These are phyloP conservation scores for Micrasema longulum DNA, from an alignment of 1,140 invertebrate genomes.

Conservation along the genomic window DNA sequence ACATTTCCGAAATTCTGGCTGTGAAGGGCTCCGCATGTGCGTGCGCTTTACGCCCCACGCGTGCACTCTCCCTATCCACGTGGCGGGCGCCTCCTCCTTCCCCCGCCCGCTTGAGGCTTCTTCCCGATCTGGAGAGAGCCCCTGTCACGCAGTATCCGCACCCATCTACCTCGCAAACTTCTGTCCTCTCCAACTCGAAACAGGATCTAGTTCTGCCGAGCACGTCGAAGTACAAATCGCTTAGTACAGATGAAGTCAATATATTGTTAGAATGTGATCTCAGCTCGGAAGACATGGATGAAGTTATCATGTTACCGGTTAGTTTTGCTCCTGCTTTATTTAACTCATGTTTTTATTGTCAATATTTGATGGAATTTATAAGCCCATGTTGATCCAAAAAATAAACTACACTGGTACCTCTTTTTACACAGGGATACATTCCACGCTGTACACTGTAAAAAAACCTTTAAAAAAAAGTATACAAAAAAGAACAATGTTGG, in stretches of 20 bases:
- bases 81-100: slow-evolving; percentile 51
- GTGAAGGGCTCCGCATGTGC: slow-evolving; percentile 42
- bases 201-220: slow-evolving; percentile 21
- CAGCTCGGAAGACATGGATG: slow-evolving; percentile 42
- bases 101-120: slow-evolving; percentile 41
- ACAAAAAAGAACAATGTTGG: no score
- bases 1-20: slow-evolving; percentile 47
- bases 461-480: no score
- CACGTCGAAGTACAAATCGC: slow-evolving; percentile 20
- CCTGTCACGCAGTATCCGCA: slow-evolving; percentile 6
- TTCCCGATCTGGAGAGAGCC: slow-evolving; percentile 40
- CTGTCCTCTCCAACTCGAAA: no score
- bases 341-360: no score
- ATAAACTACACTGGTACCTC: no score
- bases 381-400: no score
- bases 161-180: no score
- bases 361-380: no score
- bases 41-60: slow-evolving; percentile 47
- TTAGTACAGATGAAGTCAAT: slow-evolving; percentile 33
- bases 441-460: no score
- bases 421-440: no score
- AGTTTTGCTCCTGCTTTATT: no score
- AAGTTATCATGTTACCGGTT: slow-evolving; percentile 49
- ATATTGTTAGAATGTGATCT: slow-evolving; percentile 50
- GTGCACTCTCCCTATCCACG: slow-evolving; percentile 31